Evolutionary conservation across 2,797 vertebrate species (phyloP), one percentile per base, ranked within the genome.

Genomic region (Molossus alvarezi): DNA sequence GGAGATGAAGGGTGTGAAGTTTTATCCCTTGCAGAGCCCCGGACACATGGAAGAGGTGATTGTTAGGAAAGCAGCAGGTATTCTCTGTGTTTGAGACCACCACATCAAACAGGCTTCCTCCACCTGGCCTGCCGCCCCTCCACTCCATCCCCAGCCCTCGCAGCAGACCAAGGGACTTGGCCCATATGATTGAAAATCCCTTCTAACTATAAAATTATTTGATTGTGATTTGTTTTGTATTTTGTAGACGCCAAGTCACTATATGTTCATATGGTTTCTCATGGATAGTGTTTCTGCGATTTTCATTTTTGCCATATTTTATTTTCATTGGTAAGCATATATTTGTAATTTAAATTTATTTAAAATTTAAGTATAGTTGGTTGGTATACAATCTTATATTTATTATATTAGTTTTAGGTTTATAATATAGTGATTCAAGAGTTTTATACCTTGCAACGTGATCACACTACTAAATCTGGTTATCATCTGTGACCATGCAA

Each of bases 191-290:
- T 45, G 41, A 11, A 89, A 93, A 51, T 88, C 84, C 25, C 45
- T 88, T 86, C 14, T 15, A 48, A 53, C 8, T 55, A 1, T 69
- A 23, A 45, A 90, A 58, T 57, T 64, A 25, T 60, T 79, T 69
- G 71, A 85, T 62, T 85, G 12, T 64, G 29, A 9, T 89, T 45
- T 45, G 3, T 55, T 96, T 95, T 90, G 45, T 97, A 29, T 97
- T 94, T 96, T 97, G 9, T 97, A 99, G 99, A 99, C 99, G 11
- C 99, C 99, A 0, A 95, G 96, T 6, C 98, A 99, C 90, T 99
- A 99, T 95, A 98, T 71, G 83, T 76, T 98, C 90, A 99, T 99
- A 98, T 99, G 99, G 99, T 97, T 99, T 95, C 96, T 99, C 77
- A 98, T 99, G 53, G 99, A 99, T 58, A 29, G 98, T 12, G 57